Evolutionary conservation across 2,113 vertebrate species (phyloP), one percentile per base, ranked within the genome.

Genomic region (Amblyornis subalaris): DNA sequence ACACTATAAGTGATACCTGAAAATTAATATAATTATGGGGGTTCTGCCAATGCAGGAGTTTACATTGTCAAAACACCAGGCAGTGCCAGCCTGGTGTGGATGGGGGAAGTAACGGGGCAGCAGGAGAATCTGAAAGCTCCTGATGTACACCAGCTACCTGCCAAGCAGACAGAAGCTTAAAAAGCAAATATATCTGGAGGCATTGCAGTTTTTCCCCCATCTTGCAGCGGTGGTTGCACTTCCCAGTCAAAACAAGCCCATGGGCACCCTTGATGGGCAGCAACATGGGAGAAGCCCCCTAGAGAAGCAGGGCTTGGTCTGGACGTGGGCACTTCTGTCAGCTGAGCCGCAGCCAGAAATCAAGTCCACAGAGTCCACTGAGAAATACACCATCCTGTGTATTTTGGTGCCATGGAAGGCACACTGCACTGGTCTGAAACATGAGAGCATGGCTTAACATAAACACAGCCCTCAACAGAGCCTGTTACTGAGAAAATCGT

Each of bases 21-120:
- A 71, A 82, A 40, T 71, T 18, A 82, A 40, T 7, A 21, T 12
- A 44, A 12, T 75, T 75, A 23, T 9, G 12, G 8, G 13, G 10
- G 4, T 67, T 83, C 28, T 6, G 7, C 31, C 14, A 45, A 2
- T 2, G 20, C 28, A 64, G 22, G 16, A 28, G 4, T n/a, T 77
- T 8, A 2, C 6, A 1, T 3, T 78, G 67, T 31, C 5, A 7
- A 87, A 85, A 67, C 23, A 24, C 38, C 53, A 74, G 73, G 44
- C 48, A 45, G n/a, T 53, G 31, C 16, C 58, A 85, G 45, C 36
- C 72, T 73, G 36, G 19, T 62, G 42, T 6, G 0, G 23, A 57
- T 4, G 3, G 14, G 11, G 19, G 20, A 80, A 22, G 16, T 69
- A 57, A 24, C 0, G 0, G 36, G 44, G n/a, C 42, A 53, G 50